Conservation (phyloP, 2,888 invertebrate species). For the Melinopterus prodromus region DNA sequence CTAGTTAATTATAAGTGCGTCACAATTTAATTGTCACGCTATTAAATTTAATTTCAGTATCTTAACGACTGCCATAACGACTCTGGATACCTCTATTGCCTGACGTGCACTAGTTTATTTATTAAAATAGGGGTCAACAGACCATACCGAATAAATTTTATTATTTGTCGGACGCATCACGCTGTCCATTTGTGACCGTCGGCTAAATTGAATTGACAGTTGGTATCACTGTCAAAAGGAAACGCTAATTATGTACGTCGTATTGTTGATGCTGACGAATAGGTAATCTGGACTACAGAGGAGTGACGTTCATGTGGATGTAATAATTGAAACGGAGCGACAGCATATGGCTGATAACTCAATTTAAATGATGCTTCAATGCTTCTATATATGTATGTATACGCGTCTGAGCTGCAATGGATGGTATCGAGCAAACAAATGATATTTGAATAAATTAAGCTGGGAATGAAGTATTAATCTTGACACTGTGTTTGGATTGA, state of each 20-base stretch:
- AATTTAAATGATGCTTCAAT: not conserved
- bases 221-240: not conserved
- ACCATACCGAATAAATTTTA: not conserved
- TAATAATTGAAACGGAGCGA: not conserved
- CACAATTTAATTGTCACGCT: not conserved
- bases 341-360: not conserved
- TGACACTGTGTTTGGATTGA: not conserved
- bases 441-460: not conserved
- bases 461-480: not conserved
- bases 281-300: not conserved
- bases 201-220: not conserved
- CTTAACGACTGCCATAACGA: not conserved
- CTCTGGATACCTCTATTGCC: too few species aligned
- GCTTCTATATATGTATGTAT: too few species aligned
- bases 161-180: not conserved
- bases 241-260: not conserved
- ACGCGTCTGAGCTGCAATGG: not conserved
- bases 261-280: not conserved
- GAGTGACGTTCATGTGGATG: not conserved
- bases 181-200: not conserved
- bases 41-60: not conserved
- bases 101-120: not conserved
- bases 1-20: not conserved
- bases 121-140: not conserved
- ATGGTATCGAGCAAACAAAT: not conserved